Evolutionary conservation across 2,888 invertebrate species (phyloP), one percentile per base, ranked within the genome.

Genomic region (Unio pictorum): DNA sequence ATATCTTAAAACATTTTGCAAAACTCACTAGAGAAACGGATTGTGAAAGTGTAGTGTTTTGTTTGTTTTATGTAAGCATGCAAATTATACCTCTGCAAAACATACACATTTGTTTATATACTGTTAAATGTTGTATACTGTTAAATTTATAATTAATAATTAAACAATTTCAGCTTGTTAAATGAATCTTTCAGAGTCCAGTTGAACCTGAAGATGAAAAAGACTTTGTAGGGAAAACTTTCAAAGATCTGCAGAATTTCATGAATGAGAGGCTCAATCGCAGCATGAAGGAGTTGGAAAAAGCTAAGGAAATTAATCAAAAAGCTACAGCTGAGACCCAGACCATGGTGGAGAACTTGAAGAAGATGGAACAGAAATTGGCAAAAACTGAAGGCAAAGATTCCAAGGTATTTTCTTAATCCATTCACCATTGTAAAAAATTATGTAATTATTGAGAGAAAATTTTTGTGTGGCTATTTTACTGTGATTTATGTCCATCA

Each of bases 231-330:
- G 88, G 86, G 3, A 76, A 83, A 68, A 83, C 86, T 23, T 84
- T 88, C 67, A 83, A 81, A 72, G 86, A 87, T 60, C 71, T 89
- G 20, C 87, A 88, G 70, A 76, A 84, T 20, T 83, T 84, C 64
- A 70, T 87, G 7, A 80, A 85, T 30, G 85, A 85, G 61, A 83
- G 83, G 64, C 64, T 87, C 45, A 85, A 86, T 75, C 82, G 77
- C 66, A 85, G 84, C 66, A 64, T 76, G 26, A 78, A 80, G 45
- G 87, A 87, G 60, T 66, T 79, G 3, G 84, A 86, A 18, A 74
- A 82, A 45, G 79, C 82, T 23, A 83, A 79, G 71, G 76, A 81
- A 61, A 68, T 69, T 55, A 80, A 81, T 26, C 72, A 81, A 69
- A 82, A 84, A 84, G 77, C 83, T 34, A 84, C 84, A 59, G 78